Evolutionary conservation across 1,140 invertebrate genomes (phyloP).

Genomic region (Drosophila kepulauana): DNA sequence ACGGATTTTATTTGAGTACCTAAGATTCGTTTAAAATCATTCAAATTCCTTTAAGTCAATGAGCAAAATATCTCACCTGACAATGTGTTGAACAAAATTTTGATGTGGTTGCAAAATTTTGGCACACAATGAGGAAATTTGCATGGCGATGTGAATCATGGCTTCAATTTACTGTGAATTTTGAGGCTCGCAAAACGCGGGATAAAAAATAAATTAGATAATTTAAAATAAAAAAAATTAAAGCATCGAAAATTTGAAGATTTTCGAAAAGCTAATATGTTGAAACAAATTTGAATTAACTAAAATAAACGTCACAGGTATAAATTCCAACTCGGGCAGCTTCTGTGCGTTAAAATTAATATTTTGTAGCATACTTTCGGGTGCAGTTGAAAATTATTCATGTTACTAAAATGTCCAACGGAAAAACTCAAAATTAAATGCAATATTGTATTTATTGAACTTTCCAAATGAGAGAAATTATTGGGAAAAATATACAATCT

Average conservation of each 20-base stretch:
- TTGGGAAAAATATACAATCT: too few species aligned
- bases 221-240: not conserved
- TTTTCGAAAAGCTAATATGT: not conserved
- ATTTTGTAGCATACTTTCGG: not conserved
- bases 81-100: not conserved
- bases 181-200: not conserved
- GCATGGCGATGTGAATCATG: not conserved
- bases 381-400: not conserved
- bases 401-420: too few species aligned
- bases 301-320: too few species aligned
- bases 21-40: not conserved
- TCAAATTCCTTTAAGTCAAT: not conserved
- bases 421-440: too few species aligned
- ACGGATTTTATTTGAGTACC: conserved; percentile 7
- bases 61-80: not conserved
- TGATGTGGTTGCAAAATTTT: not conserved
- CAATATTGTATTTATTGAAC: too few species aligned
- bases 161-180: not conserved
- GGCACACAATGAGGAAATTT: not conserved
- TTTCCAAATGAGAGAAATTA: too few species aligned
- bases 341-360: not conserved
- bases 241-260: not conserved
- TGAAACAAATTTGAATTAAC: not conserved
- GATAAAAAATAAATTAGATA: not conserved
- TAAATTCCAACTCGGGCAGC: too few species aligned